Percentiles rank a stretch among this genome's conserved stretches.
phyloP scores from a whole-genome alignment of 1,140 invertebrate species.

The Cephus cinctus region DNA sequence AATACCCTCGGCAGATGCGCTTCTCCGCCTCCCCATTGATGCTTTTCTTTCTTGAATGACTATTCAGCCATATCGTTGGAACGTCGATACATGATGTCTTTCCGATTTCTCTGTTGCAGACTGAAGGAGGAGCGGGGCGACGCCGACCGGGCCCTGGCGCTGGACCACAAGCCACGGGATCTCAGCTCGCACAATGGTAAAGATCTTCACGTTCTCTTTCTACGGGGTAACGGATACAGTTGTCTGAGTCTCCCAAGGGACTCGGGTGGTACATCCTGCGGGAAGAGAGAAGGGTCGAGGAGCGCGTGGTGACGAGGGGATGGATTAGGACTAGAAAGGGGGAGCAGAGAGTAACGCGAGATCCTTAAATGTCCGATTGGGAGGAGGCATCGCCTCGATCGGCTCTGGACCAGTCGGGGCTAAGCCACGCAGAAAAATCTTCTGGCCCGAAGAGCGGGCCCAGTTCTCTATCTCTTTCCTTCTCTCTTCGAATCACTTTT shows the following conservation, averaged over 20 bases:
- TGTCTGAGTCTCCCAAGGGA: too few relatives aligned
- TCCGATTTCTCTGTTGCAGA: constrained; percentile 61
- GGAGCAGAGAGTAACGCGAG: constrained; percentile 27
- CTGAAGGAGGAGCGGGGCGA: constrained; percentile 81
- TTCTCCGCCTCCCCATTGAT: constrained; percentile 9
- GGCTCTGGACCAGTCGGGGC: constrained; percentile 28
- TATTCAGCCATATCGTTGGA: too few relatives aligned
- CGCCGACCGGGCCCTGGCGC: constrained; percentile 70
- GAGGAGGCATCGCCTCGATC: constrained; percentile 32
- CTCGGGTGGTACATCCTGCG: too few relatives aligned
- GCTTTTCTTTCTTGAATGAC: constrained; percentile 30
- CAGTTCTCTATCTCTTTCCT: constrained; percentile 20
- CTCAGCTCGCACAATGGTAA: constrained; percentile 84
- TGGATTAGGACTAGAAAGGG: too few relatives aligned
- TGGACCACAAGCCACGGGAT: constrained; percentile 79
- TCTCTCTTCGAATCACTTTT: constrained; percentile 17
- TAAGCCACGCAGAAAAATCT: constrained; percentile 42
- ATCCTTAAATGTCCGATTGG: constrained; percentile 29
- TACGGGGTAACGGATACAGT: too few relatives aligned
- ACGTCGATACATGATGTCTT: too few relatives aligned
- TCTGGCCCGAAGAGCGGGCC: constrained; percentile 18
- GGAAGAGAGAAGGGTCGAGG: too few relatives aligned
- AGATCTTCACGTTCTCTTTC: constrained; percentile 27
- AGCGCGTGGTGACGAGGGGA: too few relatives aligned
- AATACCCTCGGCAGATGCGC: constrained; percentile 28